Conservation (phyloP, 2,888 invertebrate genomes). For the Cosmia trapezina region DNA sequence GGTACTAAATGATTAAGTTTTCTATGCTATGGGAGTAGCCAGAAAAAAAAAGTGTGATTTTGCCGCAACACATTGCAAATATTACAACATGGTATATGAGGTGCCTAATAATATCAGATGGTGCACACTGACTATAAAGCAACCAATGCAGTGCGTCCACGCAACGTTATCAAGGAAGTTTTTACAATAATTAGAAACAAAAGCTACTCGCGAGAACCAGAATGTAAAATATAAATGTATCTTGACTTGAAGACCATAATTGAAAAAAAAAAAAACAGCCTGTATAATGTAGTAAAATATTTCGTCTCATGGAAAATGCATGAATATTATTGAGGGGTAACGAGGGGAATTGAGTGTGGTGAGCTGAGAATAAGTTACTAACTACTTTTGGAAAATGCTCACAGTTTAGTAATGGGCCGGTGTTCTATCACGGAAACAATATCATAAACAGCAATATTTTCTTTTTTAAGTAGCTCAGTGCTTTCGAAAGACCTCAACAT, state of each 20-base stretch:
- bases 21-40: no score
- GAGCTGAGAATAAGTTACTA: neutral
- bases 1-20: no score
- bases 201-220: neutral
- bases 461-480: neutral
- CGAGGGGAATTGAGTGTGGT: neutral
- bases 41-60: neutral
- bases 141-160: slow-evolving; percentile 20
- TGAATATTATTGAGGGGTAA: neutral
- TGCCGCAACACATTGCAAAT: slow-evolving; percentile 7
- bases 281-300: neutral
- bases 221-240: neutral
- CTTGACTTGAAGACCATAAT: no score
- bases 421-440: neutral
- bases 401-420: neutral
- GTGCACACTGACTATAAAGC: slow-evolving; percentile 4
- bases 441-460: neutral
- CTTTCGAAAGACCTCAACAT: neutral
- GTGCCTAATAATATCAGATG: slow-evolving; percentile 5
- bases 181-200: slow-evolving; percentile 5
- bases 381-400: neutral
- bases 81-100: slow-evolving; percentile 11
- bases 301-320: slow-evolving; percentile 30
- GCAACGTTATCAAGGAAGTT: slow-evolving; percentile 10
- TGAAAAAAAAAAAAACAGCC: neutral